Conservation (phyloP, 1,140 invertebrate species). For the Drosophila arizonae region DNA sequence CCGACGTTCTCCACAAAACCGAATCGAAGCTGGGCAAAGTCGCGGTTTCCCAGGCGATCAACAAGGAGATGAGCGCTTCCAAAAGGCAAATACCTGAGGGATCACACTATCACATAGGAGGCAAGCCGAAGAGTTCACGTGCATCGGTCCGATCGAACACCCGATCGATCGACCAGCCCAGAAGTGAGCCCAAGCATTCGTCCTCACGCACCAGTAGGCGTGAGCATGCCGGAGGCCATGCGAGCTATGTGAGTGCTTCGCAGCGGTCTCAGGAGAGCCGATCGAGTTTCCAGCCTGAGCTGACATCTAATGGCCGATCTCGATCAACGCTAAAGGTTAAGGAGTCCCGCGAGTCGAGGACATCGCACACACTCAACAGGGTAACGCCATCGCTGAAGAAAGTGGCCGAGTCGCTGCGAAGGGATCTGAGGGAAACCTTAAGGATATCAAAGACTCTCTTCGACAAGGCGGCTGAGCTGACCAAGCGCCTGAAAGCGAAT, state of each 20-base stretch:
- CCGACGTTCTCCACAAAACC: not conserved
- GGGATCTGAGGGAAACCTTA: not conserved
- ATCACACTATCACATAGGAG: not conserved
- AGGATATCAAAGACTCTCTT: not conserved
- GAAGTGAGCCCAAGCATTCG: not conserved
- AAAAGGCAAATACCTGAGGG: not conserved
- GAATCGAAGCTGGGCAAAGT: not conserved
- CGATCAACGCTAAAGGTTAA: not conserved
- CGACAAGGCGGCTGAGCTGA: not conserved
- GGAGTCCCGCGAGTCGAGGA: not conserved
- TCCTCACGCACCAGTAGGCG: too few relatives aligned
- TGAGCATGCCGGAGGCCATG: too few relatives aligned
- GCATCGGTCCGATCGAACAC: not conserved
- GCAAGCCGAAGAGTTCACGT: not conserved
- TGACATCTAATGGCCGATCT: too few relatives aligned
- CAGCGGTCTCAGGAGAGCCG: too few relatives aligned
- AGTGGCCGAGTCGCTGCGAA: not conserved
- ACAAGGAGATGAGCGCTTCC: not conserved
- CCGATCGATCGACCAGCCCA: not conserved
- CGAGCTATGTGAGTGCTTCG: too few relatives aligned
- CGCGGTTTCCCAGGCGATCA: not conserved
- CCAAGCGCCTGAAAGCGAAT: not conserved
- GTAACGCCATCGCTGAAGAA: not conserved
- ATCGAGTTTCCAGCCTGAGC: too few relatives aligned
- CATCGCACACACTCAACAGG: not conserved